Percentiles rank a stretch among this genome's conserved stretches.
Evolutionary conservation across 2,797 vertebrate genomes (phyloP).

Genomic region (Poecilia wingei): DNA sequence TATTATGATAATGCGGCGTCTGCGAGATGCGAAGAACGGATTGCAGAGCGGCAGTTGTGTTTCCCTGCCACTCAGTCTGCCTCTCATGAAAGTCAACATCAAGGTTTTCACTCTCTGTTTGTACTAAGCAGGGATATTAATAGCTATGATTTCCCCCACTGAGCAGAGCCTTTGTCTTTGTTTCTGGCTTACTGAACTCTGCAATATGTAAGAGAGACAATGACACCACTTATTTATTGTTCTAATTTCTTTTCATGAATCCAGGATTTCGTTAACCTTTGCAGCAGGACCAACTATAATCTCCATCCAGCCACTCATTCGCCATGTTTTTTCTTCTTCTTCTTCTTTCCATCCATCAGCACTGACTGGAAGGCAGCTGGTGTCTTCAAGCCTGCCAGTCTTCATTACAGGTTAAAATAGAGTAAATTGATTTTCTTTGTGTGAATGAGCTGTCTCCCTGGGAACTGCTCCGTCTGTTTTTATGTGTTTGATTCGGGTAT

Average conservation of each 20-base stretch:
- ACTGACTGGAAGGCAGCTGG: conserved; percentile 41
- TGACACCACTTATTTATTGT: conserved; percentile 37
- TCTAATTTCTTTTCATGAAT: conserved; percentile 31
- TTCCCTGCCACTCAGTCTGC: conserved; percentile 64
- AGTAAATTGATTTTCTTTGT: conserved; percentile 51
- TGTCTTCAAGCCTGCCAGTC: conserved; percentile 41
- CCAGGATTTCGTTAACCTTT: conserved; percentile 1
- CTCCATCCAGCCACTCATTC: conserved; percentile 6
- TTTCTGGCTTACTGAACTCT: conserved; percentile 52
- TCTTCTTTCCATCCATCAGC: conserved; percentile 1
- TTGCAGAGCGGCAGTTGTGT: conserved; percentile 60
- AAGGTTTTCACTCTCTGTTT: conserved; percentile 56
- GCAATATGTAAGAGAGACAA: conserved; percentile 24
- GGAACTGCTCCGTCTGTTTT: conserved; percentile 14
- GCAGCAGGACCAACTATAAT: background rate
- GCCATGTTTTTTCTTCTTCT: conserved; percentile 2
- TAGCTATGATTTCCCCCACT: conserved; percentile 58
- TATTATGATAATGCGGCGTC: conserved; percentile 69
- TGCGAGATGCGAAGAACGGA: conserved; percentile 58
- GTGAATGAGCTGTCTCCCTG: conserved; percentile 17
- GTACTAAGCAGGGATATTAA: conserved; percentile 64
- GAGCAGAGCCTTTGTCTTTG: conserved; percentile 54
- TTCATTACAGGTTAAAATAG: conserved; percentile 55
- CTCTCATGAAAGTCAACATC: conserved; percentile 63
- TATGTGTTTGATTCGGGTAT: conserved; percentile 11